Percentiles rank a stretch among this genome's conserved stretches.
Conservation (phyloP, 2,113 vertebrate genomes). For the Sinocyclocheilus anophthalmus region DNA sequence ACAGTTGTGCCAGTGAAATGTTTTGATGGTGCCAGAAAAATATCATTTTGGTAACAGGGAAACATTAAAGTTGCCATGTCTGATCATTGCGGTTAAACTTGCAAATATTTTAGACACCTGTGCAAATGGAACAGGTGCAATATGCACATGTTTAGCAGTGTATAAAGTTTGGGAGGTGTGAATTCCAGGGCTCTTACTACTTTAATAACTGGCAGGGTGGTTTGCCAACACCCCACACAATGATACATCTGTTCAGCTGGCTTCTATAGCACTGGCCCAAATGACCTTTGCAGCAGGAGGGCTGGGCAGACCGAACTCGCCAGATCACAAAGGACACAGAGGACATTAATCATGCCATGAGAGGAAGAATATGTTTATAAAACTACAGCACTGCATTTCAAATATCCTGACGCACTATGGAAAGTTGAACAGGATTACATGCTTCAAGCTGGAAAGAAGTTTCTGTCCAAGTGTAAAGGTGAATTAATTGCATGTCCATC, state of each 20-base stretch:
- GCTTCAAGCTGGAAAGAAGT: conserved; percentile 19
- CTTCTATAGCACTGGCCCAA: conserved; percentile 66
- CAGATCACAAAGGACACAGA: conserved; percentile 45
- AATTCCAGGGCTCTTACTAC: conserved; percentile 54
- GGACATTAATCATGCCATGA: conserved; percentile 44
- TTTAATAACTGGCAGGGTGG: conserved; percentile 55
- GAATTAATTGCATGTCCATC: conserved; percentile 26
- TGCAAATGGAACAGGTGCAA: conserved; percentile 44
- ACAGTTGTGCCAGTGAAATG: background rate
- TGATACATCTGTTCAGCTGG: conserved; percentile 60
- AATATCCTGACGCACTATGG: conserved; percentile 11
- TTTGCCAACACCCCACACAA: conserved; percentile 53
- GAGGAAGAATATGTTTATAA: conserved; percentile 10
- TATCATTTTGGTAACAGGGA: background rate
- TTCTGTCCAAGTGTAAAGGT: conserved; percentile 7
- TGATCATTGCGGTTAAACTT: conserved; percentile 3
- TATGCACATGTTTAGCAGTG: conserved; percentile 41
- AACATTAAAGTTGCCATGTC: background rate
- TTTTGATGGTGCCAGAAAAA: background rate
- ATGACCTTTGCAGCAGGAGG: conserved; percentile 63
- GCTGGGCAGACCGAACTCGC: background rate
- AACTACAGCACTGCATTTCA: conserved; percentile 45
- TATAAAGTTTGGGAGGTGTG: conserved; percentile 44
- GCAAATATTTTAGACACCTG: conserved; percentile 44
- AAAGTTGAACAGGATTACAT: conserved; percentile 1